Percentiles rank a stretch among this genome's conserved stretches.
phyloP scores from a whole-genome alignment of 2,888 invertebrate species.

The Thera obeliscata region DNA sequence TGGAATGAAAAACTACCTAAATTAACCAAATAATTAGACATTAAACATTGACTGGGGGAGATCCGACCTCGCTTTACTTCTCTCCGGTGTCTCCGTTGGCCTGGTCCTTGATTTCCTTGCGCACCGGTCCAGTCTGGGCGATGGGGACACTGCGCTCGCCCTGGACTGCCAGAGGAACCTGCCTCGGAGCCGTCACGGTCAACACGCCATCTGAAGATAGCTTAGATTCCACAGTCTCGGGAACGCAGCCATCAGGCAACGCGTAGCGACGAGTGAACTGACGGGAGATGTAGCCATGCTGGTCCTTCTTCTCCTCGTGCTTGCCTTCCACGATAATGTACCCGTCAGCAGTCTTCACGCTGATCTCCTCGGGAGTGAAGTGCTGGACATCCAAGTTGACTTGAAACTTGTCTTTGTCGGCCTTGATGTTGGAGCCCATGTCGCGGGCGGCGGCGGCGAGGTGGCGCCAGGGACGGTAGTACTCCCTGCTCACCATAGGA shows the following conservation, averaged over 20 bases:
- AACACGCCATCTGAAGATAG: slow-evolving; percentile 91
- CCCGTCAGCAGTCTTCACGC: slow-evolving; percentile 89
- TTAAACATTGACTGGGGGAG: too few species aligned
- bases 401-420: slow-evolving; percentile 76
- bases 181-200: slow-evolving; percentile 86
- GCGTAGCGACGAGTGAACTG: slow-evolving; percentile 90
- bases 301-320: slow-evolving; percentile 91
- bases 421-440: slow-evolving; percentile 81
- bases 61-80: slow-evolving; percentile 15
- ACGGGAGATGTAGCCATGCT: slow-evolving; percentile 89
- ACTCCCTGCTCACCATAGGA: slow-evolving; percentile 60
- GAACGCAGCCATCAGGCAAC: slow-evolving; percentile 89
- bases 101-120: slow-evolving; percentile 81
- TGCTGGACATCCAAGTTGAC: slow-evolving; percentile 90
- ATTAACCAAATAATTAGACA: not conserved
- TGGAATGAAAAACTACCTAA: slow-evolving; percentile 2
- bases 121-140: slow-evolving; percentile 85
- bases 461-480: slow-evolving; percentile 76
- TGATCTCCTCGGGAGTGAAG: slow-evolving; percentile 90
- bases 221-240: slow-evolving; percentile 88
- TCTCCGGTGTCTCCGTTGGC: slow-evolving; percentile 67
- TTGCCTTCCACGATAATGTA: slow-evolving; percentile 90
- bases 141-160: slow-evolving; percentile 85
- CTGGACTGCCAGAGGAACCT: slow-evolving; percentile 60
- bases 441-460: slow-evolving; percentile 77